phyloP scores from a whole-genome alignment of 2,888 invertebrate species.

The Caenorhabditis plicata region DNA sequence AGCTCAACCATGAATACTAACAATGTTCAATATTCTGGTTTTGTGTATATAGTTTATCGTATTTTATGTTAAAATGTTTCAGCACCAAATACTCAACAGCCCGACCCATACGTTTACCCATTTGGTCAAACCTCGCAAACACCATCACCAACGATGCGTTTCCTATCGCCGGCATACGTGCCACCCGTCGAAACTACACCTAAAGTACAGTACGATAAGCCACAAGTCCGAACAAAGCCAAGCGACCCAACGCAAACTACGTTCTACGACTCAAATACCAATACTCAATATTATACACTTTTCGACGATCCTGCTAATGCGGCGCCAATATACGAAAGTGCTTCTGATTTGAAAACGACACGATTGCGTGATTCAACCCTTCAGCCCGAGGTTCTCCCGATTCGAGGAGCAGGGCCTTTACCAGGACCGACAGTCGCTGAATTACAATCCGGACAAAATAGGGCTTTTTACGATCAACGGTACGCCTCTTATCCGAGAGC shows the following conservation, averaged over 20 bases:
- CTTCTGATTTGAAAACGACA: constrained; percentile 38
- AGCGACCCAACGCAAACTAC: too few species aligned
- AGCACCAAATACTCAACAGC: constrained; percentile 14
- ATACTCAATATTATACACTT: constrained; percentile 15
- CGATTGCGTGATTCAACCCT: constrained; percentile 31
- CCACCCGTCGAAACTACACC: too few species aligned
- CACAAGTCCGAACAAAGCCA: too few species aligned
- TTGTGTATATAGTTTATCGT: too few species aligned
- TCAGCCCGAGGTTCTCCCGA: constrained; percentile 9
- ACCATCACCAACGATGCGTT: background rate
- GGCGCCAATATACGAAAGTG: constrained; percentile 23
- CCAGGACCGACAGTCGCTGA: constrained; percentile 26
- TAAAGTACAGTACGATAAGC: too few species aligned
- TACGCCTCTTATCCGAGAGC: constrained; percentile 4
- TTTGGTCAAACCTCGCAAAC: constrained; percentile 23
- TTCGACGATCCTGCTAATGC: constrained; percentile 25
- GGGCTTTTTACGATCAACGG: constrained; percentile 4
- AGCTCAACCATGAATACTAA: constrained; percentile 8
- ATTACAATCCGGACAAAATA: too few species aligned
- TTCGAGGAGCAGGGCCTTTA: constrained; percentile 32
- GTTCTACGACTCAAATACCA: too few species aligned
- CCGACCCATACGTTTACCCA: constrained; percentile 29
- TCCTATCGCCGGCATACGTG: too few species aligned
- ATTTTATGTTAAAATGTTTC: background rate
- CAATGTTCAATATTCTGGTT: constrained; percentile 29